These are phyloP conservation scores for Sinelater perroti DNA, from an alignment of 2,888 invertebrate genomes.

Conservation along the genomic window DNA sequence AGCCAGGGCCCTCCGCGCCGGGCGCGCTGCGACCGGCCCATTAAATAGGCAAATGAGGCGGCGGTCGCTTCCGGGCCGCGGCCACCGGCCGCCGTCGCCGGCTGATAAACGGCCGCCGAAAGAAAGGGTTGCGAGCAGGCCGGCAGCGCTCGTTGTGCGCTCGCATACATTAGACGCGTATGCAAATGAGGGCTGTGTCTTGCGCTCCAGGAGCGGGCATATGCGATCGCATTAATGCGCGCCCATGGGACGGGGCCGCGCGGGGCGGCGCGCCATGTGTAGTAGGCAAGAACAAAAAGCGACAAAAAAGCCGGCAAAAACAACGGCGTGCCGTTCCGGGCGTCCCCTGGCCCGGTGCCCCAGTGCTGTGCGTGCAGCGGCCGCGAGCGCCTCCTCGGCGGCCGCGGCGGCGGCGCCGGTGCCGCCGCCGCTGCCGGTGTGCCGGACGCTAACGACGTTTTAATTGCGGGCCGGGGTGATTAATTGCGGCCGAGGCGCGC, in stretches of 20 bases:
- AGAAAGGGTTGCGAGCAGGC: conserved; percentile 46
- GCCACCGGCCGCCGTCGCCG: conserved; percentile 44
- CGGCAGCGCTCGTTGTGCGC: conserved; percentile 51
- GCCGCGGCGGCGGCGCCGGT: conserved; percentile 41
- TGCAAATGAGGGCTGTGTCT: conserved; percentile 54
- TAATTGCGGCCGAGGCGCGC: conserved; percentile 45
- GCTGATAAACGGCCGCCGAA: conserved; percentile 49
- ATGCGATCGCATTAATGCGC: conserved; percentile 48
- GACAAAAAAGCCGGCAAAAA: conserved; percentile 55
- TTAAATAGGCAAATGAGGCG: conserved; percentile 55
- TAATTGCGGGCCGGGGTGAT: conserved; percentile 52
- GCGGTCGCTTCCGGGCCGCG: conserved; percentile 48
- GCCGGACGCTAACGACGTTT: conserved; percentile 54
- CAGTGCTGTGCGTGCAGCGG: conserved; percentile 41
- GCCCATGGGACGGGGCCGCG: conserved; percentile 44
- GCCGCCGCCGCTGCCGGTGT: conserved; percentile 43
- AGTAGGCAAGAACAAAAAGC: conserved; percentile 47
- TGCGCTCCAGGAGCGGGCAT: conserved; percentile 50
- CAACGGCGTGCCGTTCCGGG: conserved; percentile 41
- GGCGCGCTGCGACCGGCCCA: conserved; percentile 52
- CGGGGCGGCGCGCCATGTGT: conserved; percentile 38
- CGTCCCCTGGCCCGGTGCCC: conserved; percentile 36
- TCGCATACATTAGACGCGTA: conserved; percentile 55
- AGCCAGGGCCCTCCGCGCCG: conserved; percentile 21
- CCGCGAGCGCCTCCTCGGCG: conserved; percentile 40